Evolutionary conservation across 2,113 vertebrate species (phyloP), one percentile per base, ranked within the genome.

Genomic region (Eleginops maclovinus): DNA sequence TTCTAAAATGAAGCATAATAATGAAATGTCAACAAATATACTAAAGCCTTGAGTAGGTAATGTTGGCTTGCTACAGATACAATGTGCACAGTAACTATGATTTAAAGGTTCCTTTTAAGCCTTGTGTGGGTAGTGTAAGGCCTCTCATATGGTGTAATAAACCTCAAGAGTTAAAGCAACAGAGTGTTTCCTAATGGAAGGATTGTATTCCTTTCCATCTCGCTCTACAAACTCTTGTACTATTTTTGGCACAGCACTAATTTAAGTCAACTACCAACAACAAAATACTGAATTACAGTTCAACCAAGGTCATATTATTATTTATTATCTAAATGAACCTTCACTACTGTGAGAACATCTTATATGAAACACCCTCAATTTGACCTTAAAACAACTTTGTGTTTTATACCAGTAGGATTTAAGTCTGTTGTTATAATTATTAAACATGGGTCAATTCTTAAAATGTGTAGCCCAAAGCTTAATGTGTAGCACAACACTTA

Each of bases 221-320:
- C 31, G 21, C 26, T 40, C 28, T 41, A 31, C 49, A 65, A 21
- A 0, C 51, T 59, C 58, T 31, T 44, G 22, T 13, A 8, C 81
- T 86, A 81, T 85, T 75, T 81, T 77, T 74, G 72, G 76, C 16
- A 41, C 47, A 22, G 19, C 44, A 26, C 11, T 60, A 3, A 54
- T 77, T 66, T 22, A 40, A 21, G 60, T 56, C 56, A 68, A 55
- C 53, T 36, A 50, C 56, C 5, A 14, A 71, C n/a, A 55, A 76
- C 66, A 79, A 53, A 76, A 50, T 75, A 84, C 53, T 61, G 15
- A 15, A 62, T 71, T 41, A 72, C 58, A 75, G 22, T 2, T 46
- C 50, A 82, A 73, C 61, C 22, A 64, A 72, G 53, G 17, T 80
- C 24, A 63, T 60, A 50, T 40, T 81, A 72, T 77, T 54, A 72